Evolutionary conservation across 2,797 vertebrate genomes (phyloP), one percentile per base, ranked within the genome.

Genomic region (Lacerta bilineata): DNA sequence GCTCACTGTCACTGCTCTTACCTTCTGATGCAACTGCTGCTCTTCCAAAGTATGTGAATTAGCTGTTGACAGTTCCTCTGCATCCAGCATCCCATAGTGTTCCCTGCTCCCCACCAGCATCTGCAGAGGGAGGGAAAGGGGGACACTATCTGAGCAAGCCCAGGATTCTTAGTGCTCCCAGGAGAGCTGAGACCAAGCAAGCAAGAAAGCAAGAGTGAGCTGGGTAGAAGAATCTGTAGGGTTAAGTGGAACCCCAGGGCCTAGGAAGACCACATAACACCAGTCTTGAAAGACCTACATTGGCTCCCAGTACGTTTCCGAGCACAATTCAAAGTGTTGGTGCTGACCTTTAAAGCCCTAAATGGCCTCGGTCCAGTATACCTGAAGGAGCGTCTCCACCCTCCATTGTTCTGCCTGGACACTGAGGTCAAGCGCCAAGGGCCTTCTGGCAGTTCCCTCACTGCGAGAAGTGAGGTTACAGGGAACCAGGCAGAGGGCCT

Each of bases 1-100:
- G 69, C 36, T 15, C 10, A 1, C n/a, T 50, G 10, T 39, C 33
- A 5, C 3, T 36, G 13, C 71, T 83, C 88, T 41, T 90, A 98
- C 98, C 98, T 98, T 97, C 92, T 98, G 98, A 25, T 98, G 98
- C 20, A 97, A 97, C 93, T 98, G 98, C 82, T 98, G 97, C 23
- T 98, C 98, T 93, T 98, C 95, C 25, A 98, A 95, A 95, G 97
- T 98, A 90, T 93, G 96, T 80, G 97, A 98, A 94, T 97, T 96
- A 17, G 96, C 94, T 0, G 97, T 97, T 46, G 97, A 96, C 89
- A 97, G 92, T 8, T 98, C 97, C 89, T 97, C 96, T 80, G 98
- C 36, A 61, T 74, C 82, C 75, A 88, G 29, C 7, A 72, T 33
- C 17, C 25, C 17, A 82, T 17, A 80, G 68, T 5, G 29, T 66